These are phyloP conservation scores for Manduca sexta DNA, from an alignment of 1,140 invertebrate genomes.

Conservation along the genomic window DNA sequence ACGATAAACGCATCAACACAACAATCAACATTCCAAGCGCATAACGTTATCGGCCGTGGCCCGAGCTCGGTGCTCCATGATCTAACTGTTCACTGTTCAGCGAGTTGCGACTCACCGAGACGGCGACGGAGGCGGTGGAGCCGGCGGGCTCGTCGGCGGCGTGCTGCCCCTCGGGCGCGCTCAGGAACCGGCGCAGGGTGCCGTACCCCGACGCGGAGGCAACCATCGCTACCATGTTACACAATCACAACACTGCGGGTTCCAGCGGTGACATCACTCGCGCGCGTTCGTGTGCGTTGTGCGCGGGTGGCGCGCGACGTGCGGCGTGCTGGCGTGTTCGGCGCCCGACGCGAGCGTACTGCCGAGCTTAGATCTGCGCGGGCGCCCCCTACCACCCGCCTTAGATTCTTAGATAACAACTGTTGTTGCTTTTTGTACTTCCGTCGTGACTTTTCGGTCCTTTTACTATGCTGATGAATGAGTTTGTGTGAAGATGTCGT, in stretches of 20 bases:
- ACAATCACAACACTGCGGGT: slow-evolving; percentile 44
- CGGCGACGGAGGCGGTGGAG: slow-evolving; percentile 56
- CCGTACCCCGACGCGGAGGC: slow-evolving; percentile 66
- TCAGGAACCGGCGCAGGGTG: slow-evolving; percentile 63
- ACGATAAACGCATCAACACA: slow-evolving; percentile 20
- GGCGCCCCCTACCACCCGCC: slow-evolving; percentile 40
- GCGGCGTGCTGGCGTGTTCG: slow-evolving; percentile 13
- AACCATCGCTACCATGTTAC: slow-evolving; percentile 65
- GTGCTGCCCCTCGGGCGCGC: slow-evolving; percentile 57
- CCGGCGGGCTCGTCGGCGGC: slow-evolving; percentile 29
- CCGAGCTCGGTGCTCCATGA: slow-evolving; percentile 1
- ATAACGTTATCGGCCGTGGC: slow-evolving; percentile 29
- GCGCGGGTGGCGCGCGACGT: slow-evolving; percentile 41
- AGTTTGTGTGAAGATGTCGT: no score
- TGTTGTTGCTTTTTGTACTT: slow-evolving; percentile 20
- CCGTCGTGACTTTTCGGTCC: slow-evolving; percentile 8
- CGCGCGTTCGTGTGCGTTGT: slow-evolving; percentile 14
- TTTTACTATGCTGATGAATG: slow-evolving; percentile 1
- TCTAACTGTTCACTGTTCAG: slow-evolving; percentile 18
- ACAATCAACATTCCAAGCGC: slow-evolving; percentile 29
- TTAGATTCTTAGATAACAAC: slow-evolving; percentile 26
- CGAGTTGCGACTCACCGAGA: slow-evolving; percentile 62
- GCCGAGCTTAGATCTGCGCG: slow-evolving; percentile 15
- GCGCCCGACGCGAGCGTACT: slow-evolving; percentile 52
- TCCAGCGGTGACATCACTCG: slow-evolving; percentile 47